Evolutionary conservation across 2,797 vertebrate genomes (phyloP), one percentile per base, ranked within the genome.

Genomic region (Phrynocephalus forsythii): DNA sequence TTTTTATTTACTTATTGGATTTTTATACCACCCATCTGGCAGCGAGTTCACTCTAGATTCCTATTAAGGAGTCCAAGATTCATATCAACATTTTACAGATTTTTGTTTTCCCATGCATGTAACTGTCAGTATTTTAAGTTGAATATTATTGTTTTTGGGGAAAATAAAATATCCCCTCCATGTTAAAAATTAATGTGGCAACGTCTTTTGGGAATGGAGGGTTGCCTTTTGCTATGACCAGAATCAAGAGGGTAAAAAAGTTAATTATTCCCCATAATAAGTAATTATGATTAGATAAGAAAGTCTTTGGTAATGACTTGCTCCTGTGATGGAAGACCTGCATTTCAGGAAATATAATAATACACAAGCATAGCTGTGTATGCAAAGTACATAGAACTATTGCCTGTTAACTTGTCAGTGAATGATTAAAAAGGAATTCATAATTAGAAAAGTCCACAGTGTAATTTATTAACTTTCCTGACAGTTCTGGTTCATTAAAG

Each of bases 371-470:
- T 98, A 98, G 97, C 95, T 96, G 96, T 96, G 96, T 96, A 97
- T 96, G 94, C 95, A 97, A 97, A 96, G 93, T 96, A 96, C 96
- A 96, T 90, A 96, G 96, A 96, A 96, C 94, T 50, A 92, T 95
- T 96, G 97, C 96, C 97, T 96, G 97, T 96, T 95, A 95, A 96
- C 97, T 96, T 98, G 98, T 98, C 98, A 98, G 96, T 98, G 98
- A 99, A 97, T 97, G 98, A 99, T 99, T 98, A 98, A 98, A 97
- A 94, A 97, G 94, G 98, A 98, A 99, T 99, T 97, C 97, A 96
- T 98, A 99, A 99, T 98, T 98, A 98, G 98, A 97, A 97, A 96
- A 97, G 97, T 97, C 97, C 96, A 97, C 97, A 94, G 94, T 94
- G 95, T 96, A 98, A 98, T 98, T 98, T 98, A 98, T 98, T 97